Evolutionary conservation across 2,888 invertebrate species (phyloP), one percentile per base, ranked within the genome.

Genomic region (Phalera bucephala): DNA sequence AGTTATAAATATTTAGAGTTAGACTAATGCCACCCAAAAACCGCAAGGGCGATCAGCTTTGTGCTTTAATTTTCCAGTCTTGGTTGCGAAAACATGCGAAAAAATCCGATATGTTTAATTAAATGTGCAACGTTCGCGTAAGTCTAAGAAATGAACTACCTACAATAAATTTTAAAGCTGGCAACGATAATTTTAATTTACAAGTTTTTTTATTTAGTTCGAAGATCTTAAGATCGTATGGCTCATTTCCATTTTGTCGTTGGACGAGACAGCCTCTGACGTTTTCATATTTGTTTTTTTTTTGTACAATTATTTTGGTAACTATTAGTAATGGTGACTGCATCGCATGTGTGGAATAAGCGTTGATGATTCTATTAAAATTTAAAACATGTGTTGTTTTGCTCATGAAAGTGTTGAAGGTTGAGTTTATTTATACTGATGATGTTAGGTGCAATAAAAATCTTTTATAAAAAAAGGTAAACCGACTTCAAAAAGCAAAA

Each of bases 281-380:
- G 43, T 43, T 57, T 52, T 60, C 41, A 45, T 60, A 9, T n/a
- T n/a, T 10, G 22, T 23, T 42, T 28, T 36, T 39, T 44, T 33
- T 13, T 17, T 29, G 32, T 31, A 31, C 31, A 30, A 40, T 40
- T 39, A 44, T 54, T 49, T 35, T 35, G 20, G 11, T 17, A 1
- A 35, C 32, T 22, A 6, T 31, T 33, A n/a, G 21, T 31, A 33
- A 39, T 43, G 38, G 43, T 32, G 21, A 29, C 9, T 50, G 12
- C 10, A 34, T 33, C 33, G 51, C 9, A 7, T 15, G 7, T 4
- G n/a, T 15, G 15, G 6, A 15, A 0, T 9, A 2, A 9, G n/a
- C 22, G 22, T 6, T 25, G 5, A 12, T 25, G 11, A 25, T 28
- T 15, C 15, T 28, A 26, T 13, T 26, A 13, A 26, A 28, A 28